Evolutionary conservation across 2,888 invertebrate genomes (phyloP).

Genomic region (Parthenolecanium corni): DNA sequence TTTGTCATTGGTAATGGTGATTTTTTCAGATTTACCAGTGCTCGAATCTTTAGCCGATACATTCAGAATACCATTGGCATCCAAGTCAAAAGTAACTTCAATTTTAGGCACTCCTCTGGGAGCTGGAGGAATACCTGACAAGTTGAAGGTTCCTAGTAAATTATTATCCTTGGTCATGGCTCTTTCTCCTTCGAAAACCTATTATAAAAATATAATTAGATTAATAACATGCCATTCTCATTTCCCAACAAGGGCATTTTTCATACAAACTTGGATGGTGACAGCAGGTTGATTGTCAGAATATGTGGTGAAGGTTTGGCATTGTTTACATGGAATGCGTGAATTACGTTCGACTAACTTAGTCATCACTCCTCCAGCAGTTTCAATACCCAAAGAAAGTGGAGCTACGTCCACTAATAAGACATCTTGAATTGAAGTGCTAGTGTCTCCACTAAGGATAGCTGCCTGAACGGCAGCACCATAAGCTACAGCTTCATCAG

Average conservation of each 20-base stretch:
- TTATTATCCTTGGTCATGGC: conserved; percentile 88
- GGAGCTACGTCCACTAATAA: conserved; percentile 56
- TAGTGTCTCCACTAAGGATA: conserved; percentile 55
- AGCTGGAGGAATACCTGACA: conserved; percentile 72
- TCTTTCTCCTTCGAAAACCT: conserved; percentile 66
- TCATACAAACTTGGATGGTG: conserved; percentile 50
- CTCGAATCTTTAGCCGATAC: conserved; percentile 48
- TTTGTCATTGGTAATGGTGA: conserved; percentile 72
- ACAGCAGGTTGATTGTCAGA: conserved; percentile 85
- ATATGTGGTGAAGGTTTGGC: conserved; percentile 74
- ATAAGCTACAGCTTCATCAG: conserved; percentile 80
- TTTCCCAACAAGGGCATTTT: not conserved
- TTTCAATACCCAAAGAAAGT: conserved; percentile 63
- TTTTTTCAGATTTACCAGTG: conserved; percentile 62
- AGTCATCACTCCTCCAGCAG: conserved; percentile 67
- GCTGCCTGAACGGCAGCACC: conserved; percentile 92
- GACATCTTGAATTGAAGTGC: conserved; percentile 59
- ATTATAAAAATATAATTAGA: not conserved
- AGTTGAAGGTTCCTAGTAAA: conserved; percentile 65
- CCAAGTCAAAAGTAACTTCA: conserved; percentile 73
- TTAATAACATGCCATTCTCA: not conserved
- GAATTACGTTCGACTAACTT: conserved; percentile 49
- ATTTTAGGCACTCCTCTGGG: conserved; percentile 69
- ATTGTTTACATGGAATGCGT: conserved; percentile 46
- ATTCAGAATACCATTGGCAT: conserved; percentile 79